Conservation (phyloP, 1,140 invertebrate species). For the Drosophila nebulosa region DNA sequence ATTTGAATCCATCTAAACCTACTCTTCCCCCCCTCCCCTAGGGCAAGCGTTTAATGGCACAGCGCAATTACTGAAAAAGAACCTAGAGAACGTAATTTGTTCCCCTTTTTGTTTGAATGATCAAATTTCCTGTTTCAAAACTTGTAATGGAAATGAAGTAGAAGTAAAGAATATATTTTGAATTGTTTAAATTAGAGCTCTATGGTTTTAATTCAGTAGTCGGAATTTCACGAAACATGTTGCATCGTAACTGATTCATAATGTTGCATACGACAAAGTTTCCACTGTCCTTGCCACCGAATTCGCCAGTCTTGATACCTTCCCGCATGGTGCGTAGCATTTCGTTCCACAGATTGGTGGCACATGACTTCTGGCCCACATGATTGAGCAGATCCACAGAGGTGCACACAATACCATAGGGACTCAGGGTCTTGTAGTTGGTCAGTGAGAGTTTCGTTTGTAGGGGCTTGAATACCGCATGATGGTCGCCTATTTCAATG, state of each 20-base stretch:
- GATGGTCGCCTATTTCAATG: constrained; percentile 49
- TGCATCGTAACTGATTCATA: constrained; percentile 51
- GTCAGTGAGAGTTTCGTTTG: constrained; percentile 70
- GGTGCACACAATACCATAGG: constrained; percentile 64
- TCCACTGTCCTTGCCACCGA: constrained; percentile 53
- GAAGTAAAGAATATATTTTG: background rate
- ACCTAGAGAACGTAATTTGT: background rate
- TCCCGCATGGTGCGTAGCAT: constrained; percentile 57
- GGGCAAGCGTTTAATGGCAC: constrained; percentile 7
- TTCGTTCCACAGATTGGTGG: constrained; percentile 30
- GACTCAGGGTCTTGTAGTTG: constrained; percentile 54
- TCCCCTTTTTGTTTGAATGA: background rate
- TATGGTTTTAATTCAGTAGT: background rate
- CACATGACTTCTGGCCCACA: constrained; percentile 39
- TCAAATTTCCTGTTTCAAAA: background rate
- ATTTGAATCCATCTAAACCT: background rate
- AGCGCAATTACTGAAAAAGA: constrained; percentile 17
- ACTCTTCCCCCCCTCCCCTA: background rate
- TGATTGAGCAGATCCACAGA: constrained; percentile 57
- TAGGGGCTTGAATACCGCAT: constrained; percentile 69
- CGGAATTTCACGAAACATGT: background rate
- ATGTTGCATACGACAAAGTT: constrained; percentile 68
- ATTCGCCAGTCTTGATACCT: constrained; percentile 56
- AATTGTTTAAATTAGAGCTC: no score
- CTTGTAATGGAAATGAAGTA: background rate